Evolutionary conservation across 2,797 vertebrate genomes (phyloP).

Genomic region (Anabas testudineus): DNA sequence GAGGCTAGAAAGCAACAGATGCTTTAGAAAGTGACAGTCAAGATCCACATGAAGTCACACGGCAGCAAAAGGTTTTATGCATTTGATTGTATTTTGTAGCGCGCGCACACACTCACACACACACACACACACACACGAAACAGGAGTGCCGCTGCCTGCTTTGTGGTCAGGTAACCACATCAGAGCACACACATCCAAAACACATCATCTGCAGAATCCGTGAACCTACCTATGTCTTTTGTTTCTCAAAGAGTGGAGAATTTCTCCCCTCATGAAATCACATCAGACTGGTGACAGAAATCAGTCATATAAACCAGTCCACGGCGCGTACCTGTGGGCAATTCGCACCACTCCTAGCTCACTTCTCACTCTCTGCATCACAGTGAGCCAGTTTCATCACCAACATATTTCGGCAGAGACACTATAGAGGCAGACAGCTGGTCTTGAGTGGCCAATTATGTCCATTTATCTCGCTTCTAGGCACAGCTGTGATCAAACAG

Average conservation of each 20-base stretch:
- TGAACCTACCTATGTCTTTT: background rate
- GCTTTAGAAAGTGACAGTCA: background rate
- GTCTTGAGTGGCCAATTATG: constrained; percentile 84
- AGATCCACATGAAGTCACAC: background rate
- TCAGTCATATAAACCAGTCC: constrained; percentile 20
- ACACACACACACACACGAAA: too few species aligned
- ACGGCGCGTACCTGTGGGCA: constrained; percentile 51
- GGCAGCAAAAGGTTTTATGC: background rate
- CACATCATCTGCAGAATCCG: background rate
- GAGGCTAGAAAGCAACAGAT: constrained; percentile 6
- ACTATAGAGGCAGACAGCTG: constrained; percentile 78
- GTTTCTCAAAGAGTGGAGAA: background rate
- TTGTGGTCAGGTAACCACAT: background rate
- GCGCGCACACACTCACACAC: too few species aligned
- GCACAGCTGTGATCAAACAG: constrained; percentile 82
- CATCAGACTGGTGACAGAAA: background rate
- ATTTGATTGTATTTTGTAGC: too few species aligned
- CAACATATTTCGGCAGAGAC: constrained; percentile 70
- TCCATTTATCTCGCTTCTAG: constrained; percentile 83
- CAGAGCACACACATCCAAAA: background rate
- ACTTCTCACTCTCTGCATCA: constrained; percentile 37
- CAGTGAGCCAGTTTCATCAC: constrained; percentile 68
- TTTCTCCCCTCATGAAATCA: background rate
- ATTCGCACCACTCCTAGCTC: constrained; percentile 26
- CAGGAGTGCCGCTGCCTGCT: background rate